phyloP scores from a whole-genome alignment of 2,888 invertebrate species.

The Epinotia nisella region DNA sequence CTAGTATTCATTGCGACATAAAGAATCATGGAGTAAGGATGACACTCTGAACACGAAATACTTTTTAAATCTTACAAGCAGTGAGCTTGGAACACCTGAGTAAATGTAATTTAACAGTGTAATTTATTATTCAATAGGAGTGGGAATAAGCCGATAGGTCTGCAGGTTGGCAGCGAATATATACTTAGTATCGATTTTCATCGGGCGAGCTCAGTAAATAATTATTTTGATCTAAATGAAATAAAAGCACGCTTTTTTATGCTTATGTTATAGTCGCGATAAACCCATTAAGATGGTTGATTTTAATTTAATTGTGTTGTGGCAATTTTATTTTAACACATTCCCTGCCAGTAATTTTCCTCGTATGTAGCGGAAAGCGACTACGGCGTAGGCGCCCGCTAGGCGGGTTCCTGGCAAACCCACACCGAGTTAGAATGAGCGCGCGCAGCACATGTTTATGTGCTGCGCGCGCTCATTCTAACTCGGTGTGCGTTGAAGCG shows the following conservation, averaged over 20 bases:
- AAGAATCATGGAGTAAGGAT: conserved; percentile 31
- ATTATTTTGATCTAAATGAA: neutral
- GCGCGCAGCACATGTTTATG: too few relatives aligned
- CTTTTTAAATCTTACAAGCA: neutral
- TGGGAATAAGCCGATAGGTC: conserved; percentile 32
- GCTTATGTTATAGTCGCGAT: too few relatives aligned
- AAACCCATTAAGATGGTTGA: too few relatives aligned
- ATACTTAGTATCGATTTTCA: conserved; percentile 24
- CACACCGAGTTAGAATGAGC: too few relatives aligned
- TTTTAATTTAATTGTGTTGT: too few relatives aligned
- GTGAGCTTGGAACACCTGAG: conserved; percentile 17
- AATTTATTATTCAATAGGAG: conserved; percentile 36
- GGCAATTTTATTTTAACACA: too few relatives aligned
- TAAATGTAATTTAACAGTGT: conserved; percentile 31
- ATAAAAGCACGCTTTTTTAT: neutral
- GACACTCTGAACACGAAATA: conserved; percentile 19
- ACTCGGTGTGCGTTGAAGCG: too few relatives aligned
- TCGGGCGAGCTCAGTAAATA: neutral
- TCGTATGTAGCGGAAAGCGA: too few relatives aligned
- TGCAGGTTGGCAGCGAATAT: conserved; percentile 10
- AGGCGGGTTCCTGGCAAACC: too few relatives aligned
- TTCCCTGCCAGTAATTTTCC: too few relatives aligned
- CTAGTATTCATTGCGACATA: conserved; percentile 40
- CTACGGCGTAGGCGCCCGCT: too few relatives aligned
- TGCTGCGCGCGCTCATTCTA: too few relatives aligned